These are phyloP conservation scores for Cnemophilus loriae DNA, from an alignment of 2,113 vertebrate species.

Conservation along the genomic window DNA sequence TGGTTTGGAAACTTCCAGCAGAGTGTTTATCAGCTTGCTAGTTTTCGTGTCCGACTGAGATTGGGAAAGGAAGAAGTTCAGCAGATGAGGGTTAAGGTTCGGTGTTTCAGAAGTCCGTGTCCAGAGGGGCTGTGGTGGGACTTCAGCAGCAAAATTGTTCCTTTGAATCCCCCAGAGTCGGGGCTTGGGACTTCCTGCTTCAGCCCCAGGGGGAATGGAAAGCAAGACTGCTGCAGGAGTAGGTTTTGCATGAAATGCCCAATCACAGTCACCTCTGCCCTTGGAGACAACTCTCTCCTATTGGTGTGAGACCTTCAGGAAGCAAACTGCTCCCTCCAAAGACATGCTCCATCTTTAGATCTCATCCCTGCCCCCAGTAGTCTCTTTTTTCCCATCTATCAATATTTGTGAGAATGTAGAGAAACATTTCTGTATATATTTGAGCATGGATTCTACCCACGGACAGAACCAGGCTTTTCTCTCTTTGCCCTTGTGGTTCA, in stretches of 20 bases:
- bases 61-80: constrained; percentile 54
- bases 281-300: background rate
- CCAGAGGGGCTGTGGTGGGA: background rate
- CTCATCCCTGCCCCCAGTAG: background rate
- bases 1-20: constrained; percentile 29
- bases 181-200: constrained; percentile 27
- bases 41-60: constrained; percentile 1
- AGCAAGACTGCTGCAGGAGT: background rate
- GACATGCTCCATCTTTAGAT: background rate
- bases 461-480: background rate
- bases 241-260: constrained; percentile 6
- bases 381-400: background rate
- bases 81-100: constrained; percentile 3
- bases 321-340: background rate
- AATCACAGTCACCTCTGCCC: background rate
- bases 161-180: constrained; percentile 17
- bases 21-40: constrained; percentile 6
- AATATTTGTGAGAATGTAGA: background rate
- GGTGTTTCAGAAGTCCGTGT: background rate
- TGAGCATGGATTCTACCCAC: background rate
- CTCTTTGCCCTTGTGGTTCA: background rate
- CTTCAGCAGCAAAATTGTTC: constrained; percentile 47
- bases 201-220: constrained; percentile 17
- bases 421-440: background rate
- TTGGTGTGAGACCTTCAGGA: background rate